phyloP scores from a whole-genome alignment of 2,888 invertebrate species.

The Phyllotreta striolata region DNA sequence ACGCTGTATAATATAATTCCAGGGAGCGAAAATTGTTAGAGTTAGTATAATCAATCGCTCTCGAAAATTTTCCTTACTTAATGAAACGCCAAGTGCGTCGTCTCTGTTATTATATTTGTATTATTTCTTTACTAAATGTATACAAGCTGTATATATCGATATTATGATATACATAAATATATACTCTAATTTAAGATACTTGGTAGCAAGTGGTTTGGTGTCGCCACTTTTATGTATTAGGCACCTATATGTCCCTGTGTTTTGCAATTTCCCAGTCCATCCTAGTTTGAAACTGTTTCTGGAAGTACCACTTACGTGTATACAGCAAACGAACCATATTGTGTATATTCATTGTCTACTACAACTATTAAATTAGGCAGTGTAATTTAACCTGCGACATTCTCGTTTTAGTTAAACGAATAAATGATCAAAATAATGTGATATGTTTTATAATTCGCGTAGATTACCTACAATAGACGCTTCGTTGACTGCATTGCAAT shows the following conservation, averaged over 20 bases:
- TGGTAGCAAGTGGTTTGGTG: conserved; percentile 60
- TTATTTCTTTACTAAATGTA: conserved; percentile 61
- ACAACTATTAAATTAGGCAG: neutral
- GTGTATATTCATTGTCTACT: neutral
- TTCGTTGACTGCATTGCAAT: neutral
- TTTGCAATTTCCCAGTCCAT: conserved; percentile 56
- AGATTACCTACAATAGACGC: neutral
- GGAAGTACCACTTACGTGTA: conserved; percentile 19
- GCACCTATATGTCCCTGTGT: conserved; percentile 60
- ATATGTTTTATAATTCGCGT: conserved; percentile 12
- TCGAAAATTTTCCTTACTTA: conserved; percentile 59
- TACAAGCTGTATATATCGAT: conserved; percentile 63
- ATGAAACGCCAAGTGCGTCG: conserved; percentile 48
- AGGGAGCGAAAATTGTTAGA: conserved; percentile 24
- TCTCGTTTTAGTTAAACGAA: neutral
- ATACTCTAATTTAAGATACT: conserved; percentile 59
- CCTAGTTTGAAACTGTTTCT: conserved; percentile 55
- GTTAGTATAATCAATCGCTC: conserved; percentile 27
- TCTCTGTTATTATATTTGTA: conserved; percentile 52
- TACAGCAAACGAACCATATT: neutral
- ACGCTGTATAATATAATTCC: conserved; percentile 33
- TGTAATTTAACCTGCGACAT: neutral
- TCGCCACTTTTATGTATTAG: conserved; percentile 59
- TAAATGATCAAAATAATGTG: conserved; percentile 19
- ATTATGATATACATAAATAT: conserved; percentile 56